A percentile compares a stretch with the other conserved stretches of the same genome.
Evolutionary conservation across 2,113 vertebrate genomes (phyloP).

Genomic region (Piaya cayana): DNA sequence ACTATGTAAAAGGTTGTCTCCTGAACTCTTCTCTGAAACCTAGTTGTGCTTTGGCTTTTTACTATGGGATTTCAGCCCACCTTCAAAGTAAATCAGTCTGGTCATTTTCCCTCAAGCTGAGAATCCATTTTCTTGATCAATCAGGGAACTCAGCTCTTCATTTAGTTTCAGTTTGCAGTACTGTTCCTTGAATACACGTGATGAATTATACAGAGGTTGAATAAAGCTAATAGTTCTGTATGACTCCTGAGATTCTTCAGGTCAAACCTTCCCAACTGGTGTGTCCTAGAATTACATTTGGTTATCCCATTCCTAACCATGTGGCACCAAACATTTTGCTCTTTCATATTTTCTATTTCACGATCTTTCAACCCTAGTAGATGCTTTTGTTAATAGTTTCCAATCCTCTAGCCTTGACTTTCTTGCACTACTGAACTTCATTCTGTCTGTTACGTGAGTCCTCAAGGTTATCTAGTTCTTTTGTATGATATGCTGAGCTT

Average conservation of each 20-base stretch:
- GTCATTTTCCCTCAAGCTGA: background rate
- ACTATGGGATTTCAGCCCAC: background rate
- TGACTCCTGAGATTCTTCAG: background rate
- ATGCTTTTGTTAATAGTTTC: background rate
- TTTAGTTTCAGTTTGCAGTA: background rate
- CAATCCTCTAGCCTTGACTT: background rate
- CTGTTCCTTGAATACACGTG: background rate
- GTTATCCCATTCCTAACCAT: background rate
- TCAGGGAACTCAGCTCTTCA: background rate
- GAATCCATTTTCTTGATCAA: background rate
- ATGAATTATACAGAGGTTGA: background rate
- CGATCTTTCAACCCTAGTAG: background rate
- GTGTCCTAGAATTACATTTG: background rate
- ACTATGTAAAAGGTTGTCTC: background rate
- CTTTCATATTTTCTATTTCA: background rate
- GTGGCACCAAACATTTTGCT: background rate
- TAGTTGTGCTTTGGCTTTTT: background rate
- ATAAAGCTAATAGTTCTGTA: background rate
- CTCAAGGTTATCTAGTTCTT: background rate
- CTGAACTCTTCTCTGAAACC: background rate
- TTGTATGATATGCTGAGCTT: background rate
- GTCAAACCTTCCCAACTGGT: background rate
- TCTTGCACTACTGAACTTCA: background rate
- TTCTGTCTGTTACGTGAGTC: background rate
- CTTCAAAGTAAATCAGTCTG: background rate